These are phyloP conservation scores for Psilopsiagon aymara DNA, from an alignment of 2,113 vertebrate species.

Conservation along the genomic window DNA sequence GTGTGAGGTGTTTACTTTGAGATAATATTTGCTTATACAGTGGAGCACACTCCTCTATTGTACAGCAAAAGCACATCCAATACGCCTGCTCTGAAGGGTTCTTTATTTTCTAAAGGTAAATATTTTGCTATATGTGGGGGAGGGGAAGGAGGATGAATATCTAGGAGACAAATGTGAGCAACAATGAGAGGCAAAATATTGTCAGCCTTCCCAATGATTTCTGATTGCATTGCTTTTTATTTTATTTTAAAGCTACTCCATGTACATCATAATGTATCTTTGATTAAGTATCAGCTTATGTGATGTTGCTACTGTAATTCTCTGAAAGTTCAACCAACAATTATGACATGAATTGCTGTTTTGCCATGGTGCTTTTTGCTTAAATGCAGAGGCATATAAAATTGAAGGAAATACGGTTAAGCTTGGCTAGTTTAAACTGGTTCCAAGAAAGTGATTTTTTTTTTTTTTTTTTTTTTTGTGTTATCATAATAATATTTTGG, in stretches of 20 bases:
- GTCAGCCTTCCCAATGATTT: neutral
- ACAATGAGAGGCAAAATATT: neutral
- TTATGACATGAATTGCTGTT: neutral
- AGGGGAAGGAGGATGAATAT: neutral
- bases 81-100: neutral
- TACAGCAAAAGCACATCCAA: neutral
- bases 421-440: neutral
- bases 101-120: conserved; percentile 13
- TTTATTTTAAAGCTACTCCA: neutral
- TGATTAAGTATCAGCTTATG: neutral
- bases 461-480: neutral
- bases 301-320: neutral
- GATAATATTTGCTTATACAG: conserved; percentile 18
- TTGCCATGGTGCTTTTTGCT: neutral
- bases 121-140: neutral
- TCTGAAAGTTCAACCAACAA: neutral
- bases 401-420: neutral
- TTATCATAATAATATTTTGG: neutral
- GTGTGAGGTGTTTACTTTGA: conserved; percentile 37
- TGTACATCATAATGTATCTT: neutral
- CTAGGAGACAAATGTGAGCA: neutral
- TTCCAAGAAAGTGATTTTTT: neutral
- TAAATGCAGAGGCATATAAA: neutral
- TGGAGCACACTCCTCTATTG: neutral
- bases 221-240: neutral